Percentiles rank a stretch among this genome's conserved stretches.
Evolutionary conservation across 1,140 invertebrate genomes (phyloP).

Genomic region (Pogonomyrmex californicus): DNA sequence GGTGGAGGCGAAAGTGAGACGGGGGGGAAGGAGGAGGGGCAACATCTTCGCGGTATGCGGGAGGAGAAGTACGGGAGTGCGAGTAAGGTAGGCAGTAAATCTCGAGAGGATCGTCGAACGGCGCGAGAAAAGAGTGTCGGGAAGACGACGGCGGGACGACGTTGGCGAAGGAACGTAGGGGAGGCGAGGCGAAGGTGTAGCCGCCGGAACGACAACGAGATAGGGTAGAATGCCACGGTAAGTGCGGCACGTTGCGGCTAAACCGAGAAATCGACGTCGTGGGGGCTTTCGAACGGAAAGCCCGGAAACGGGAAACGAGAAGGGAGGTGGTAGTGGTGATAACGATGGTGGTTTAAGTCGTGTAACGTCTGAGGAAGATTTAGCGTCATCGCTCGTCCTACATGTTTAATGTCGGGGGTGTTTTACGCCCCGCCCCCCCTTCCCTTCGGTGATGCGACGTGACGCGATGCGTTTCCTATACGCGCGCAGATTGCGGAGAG

Average conservation of each 20-base stretch:
- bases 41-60: constrained; percentile 19
- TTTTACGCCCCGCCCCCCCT: constrained; percentile 53
- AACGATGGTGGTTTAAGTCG: constrained; percentile 62
- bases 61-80: constrained; percentile 32
- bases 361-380: constrained; percentile 74
- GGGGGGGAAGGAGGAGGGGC: neutral
- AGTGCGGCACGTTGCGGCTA: constrained; percentile 63
- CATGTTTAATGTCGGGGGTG: constrained; percentile 77
- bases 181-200: constrained; percentile 29
- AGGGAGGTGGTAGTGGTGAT: neutral
- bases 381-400: constrained; percentile 75
- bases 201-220: constrained; percentile 32
- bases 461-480: constrained; percentile 22
- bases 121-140: constrained; percentile 64
- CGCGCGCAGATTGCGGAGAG: constrained; percentile 1
- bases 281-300: constrained; percentile 1
- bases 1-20: neutral
- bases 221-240: constrained; percentile 57
- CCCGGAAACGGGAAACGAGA: neutral
- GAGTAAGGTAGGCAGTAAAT: constrained; percentile 67
- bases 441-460: constrained; percentile 39
- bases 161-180: constrained; percentile 30
- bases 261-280: constrained; percentile 63
- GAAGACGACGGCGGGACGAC: neutral
- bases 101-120: constrained; percentile 62